phyloP scores from a whole-genome alignment of 1,140 invertebrate species.

The Muscidifurax raptorellus region DNA sequence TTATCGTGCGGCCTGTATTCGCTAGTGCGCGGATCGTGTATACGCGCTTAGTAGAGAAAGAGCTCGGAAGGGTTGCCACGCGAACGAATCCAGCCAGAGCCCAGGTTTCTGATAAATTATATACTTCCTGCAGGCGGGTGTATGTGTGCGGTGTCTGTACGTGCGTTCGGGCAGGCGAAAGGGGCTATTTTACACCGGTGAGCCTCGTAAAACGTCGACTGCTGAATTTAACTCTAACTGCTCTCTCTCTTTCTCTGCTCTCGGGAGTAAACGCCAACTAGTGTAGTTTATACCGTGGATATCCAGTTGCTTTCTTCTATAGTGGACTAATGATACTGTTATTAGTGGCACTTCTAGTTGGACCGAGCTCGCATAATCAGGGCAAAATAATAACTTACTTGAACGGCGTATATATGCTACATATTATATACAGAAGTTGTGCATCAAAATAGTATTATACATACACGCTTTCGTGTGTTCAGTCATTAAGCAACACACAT shows the following conservation, averaged over 20 bases:
- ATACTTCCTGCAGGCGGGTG: background rate
- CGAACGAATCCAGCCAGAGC: background rate
- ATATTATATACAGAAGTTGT: background rate
- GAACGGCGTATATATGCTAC: no score
- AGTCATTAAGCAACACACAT: background rate
- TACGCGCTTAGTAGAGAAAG: no score
- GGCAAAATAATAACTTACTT: background rate
- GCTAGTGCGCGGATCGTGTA: no score
- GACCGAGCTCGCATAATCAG: background rate
- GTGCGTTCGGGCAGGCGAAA: background rate
- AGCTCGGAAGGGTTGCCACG: no score
- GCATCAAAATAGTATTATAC: background rate
- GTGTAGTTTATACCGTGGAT: background rate
- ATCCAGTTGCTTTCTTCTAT: background rate
- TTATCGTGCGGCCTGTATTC: background rate
- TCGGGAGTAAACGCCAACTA: background rate
- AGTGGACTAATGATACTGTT: background rate
- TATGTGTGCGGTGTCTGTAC: background rate
- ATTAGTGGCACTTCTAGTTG: background rate
- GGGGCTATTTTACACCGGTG: background rate
- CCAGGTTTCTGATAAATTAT: conserved; percentile 2
- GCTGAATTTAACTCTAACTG: background rate
- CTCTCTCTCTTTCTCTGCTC: background rate
- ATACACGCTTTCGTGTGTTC: background rate
- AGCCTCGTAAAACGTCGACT: background rate